phyloP scores from a whole-genome alignment of 2,797 vertebrate genomes.

The Scyliorhinus canicula region DNA sequence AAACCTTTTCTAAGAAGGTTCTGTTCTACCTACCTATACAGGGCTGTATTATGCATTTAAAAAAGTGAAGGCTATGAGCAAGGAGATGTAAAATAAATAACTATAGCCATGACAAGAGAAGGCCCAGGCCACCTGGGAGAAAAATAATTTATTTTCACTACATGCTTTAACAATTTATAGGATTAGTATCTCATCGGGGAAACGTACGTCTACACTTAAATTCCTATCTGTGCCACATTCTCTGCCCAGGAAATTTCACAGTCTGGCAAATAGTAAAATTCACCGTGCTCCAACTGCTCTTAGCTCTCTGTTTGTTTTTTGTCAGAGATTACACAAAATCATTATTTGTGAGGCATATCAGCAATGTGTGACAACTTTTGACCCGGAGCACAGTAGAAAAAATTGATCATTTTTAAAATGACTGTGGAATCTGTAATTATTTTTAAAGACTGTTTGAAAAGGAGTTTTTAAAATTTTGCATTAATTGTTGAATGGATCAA shows the following conservation, averaged over 20 bases:
- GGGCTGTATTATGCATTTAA: background rate
- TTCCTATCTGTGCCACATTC: background rate
- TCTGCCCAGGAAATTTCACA: background rate
- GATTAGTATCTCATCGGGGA: background rate
- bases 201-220: background rate
- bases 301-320: background rate
- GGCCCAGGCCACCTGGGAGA: background rate
- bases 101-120: background rate
- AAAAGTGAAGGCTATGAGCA: background rate
- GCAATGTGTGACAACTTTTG: background rate
- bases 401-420: too few relatives aligned
- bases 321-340: too few relatives aligned
- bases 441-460: too few relatives aligned
- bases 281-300: background rate
- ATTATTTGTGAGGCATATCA: background rate
- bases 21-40: background rate
- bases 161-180: background rate
- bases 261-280: background rate
- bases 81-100: background rate
- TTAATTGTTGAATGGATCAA: too few relatives aligned
- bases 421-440: too few relatives aligned
- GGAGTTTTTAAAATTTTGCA: too few relatives aligned
- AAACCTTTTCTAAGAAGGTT: background rate
- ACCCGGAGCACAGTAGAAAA: too few relatives aligned
- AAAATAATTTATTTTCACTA: background rate